phyloP scores from a whole-genome alignment of 2,888 invertebrate genomes.

The Drosophila pseudotakahashii region DNA sequence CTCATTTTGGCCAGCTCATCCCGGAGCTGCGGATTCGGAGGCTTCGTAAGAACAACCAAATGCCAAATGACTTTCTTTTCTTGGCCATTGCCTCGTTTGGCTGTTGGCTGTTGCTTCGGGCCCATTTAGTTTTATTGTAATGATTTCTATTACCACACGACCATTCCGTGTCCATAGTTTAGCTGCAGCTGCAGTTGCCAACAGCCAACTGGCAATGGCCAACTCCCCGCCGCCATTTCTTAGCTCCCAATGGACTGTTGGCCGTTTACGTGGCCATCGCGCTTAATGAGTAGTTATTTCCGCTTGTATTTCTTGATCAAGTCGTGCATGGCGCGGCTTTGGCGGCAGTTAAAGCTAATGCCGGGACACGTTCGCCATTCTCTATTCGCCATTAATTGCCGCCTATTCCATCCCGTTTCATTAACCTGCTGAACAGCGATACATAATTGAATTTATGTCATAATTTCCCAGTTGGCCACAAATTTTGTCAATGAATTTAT shows the following conservation, averaged over 20 bases:
- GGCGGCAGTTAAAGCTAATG: slow-evolving; percentile 55
- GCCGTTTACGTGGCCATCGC: slow-evolving; percentile 73
- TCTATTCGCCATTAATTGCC: slow-evolving; percentile 50
- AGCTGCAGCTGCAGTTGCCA: slow-evolving; percentile 35
- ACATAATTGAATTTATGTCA: slow-evolving; percentile 70
- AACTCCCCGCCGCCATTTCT: slow-evolving; percentile 24
- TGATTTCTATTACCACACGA: slow-evolving; percentile 76
- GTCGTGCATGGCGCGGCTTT: slow-evolving; percentile 62
- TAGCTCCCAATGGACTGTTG: slow-evolving; percentile 46
- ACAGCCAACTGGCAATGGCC: slow-evolving; percentile 7
- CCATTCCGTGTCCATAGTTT: slow-evolving; percentile 20
- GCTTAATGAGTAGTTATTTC: slow-evolving; percentile 78
- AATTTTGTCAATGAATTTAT: slow-evolving; percentile 44
- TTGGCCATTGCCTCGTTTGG: slow-evolving; percentile 56
- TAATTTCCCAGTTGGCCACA: slow-evolving; percentile 26
- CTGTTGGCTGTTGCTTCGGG: slow-evolving; percentile 70
- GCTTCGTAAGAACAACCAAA: slow-evolving; percentile 48
- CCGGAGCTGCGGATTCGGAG: slow-evolving; percentile 32
- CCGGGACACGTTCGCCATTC: slow-evolving; percentile 62
- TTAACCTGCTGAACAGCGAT: slow-evolving; percentile 50
- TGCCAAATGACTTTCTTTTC: slow-evolving; percentile 72
- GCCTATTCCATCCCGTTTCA: slow-evolving; percentile 50
- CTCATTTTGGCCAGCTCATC: slow-evolving; percentile 19
- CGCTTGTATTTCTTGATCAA: slow-evolving; percentile 76
- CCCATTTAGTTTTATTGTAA: slow-evolving; percentile 77